phyloP scores from a whole-genome alignment of 2,113 vertebrate species.

The Brienomyrus brachyistius region DNA sequence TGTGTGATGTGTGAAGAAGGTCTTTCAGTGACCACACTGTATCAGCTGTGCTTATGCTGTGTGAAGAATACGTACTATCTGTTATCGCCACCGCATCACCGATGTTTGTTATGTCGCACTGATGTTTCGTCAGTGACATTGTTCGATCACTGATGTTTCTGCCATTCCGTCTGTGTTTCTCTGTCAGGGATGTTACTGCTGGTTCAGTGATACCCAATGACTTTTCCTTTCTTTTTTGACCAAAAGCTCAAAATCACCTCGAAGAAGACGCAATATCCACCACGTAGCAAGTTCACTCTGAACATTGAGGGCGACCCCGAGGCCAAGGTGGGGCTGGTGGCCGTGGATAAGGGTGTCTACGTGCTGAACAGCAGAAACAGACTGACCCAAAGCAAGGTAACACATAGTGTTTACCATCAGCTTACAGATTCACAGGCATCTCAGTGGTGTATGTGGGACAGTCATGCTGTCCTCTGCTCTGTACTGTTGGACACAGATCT shows the following conservation, averaged over 20 bases:
- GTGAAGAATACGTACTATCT: neutral
- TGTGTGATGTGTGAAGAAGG: neutral
- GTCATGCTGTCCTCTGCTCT: too few relatives aligned
- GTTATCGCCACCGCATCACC: neutral
- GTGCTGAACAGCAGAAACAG: conserved; percentile 62
- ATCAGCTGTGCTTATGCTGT: neutral
- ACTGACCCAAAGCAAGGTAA: conserved; percentile 66
- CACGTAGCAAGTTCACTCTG: conserved; percentile 38
- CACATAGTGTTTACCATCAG: too few relatives aligned
- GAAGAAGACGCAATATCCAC: conserved; percentile 8
- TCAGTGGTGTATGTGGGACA: too few relatives aligned
- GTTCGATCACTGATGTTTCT: neutral
- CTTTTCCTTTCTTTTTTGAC: neutral
- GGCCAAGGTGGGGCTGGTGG: conserved; percentile 45
- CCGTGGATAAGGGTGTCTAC: conserved; percentile 66
- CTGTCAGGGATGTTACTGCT: neutral
- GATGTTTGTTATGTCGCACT: neutral
- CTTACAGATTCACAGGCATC: too few relatives aligned
- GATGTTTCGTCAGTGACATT: neutral
- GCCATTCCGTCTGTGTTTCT: neutral
- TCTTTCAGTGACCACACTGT: neutral
- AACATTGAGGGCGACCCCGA: conserved; percentile 53
- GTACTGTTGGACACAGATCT: too few relatives aligned
- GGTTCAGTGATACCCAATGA: neutral
- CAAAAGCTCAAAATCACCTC: conserved; percentile 49